Conservation (phyloP, 2,888 invertebrate species). For the Sycophila texana region DNA sequence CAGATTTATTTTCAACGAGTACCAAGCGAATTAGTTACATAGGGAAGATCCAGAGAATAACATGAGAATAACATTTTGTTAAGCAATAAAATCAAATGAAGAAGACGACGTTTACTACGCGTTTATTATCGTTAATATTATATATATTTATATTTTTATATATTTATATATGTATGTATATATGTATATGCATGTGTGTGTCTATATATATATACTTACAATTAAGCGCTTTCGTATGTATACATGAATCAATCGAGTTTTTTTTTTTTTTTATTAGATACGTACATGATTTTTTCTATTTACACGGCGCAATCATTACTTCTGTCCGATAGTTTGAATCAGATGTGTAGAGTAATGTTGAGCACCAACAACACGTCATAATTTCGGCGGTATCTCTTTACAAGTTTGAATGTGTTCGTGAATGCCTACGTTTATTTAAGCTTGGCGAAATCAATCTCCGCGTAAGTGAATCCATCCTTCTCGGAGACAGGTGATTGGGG, state of each 20-base stretch:
- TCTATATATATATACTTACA: slow-evolving; percentile 67
- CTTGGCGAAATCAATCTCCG: slow-evolving; percentile 88
- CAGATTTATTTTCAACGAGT: slow-evolving; percentile 44
- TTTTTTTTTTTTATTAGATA: slow-evolving; percentile 58
- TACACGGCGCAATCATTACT: slow-evolving; percentile 53
- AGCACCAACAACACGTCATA: slow-evolving; percentile 56
- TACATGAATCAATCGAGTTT: slow-evolving; percentile 64
- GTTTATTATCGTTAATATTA: slow-evolving; percentile 67
- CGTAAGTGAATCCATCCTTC: slow-evolving; percentile 80
- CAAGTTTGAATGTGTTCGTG: slow-evolving; percentile 54
- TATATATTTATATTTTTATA: slow-evolving; percentile 62
- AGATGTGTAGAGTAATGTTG: slow-evolving; percentile 23
- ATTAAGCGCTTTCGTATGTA: slow-evolving; percentile 64
- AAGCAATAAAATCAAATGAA: slow-evolving; percentile 52
- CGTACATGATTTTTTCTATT: slow-evolving; percentile 56
- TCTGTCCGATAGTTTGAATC: slow-evolving; percentile 31
- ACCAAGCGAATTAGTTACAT: slow-evolving; percentile 44
- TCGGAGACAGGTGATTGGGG: slow-evolving; percentile 73
- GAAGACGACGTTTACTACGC: slow-evolving; percentile 63
- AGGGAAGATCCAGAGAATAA: slow-evolving; percentile 50
- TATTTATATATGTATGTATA: slow-evolving; percentile 64
- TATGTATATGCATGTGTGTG: slow-evolving; percentile 65
- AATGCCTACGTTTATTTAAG: slow-evolving; percentile 70
- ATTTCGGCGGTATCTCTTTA: slow-evolving; percentile 66
- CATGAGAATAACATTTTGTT: slow-evolving; percentile 46